phyloP scores from a whole-genome alignment of 2,797 vertebrate species.

The Sebastes oblongus region DNA sequence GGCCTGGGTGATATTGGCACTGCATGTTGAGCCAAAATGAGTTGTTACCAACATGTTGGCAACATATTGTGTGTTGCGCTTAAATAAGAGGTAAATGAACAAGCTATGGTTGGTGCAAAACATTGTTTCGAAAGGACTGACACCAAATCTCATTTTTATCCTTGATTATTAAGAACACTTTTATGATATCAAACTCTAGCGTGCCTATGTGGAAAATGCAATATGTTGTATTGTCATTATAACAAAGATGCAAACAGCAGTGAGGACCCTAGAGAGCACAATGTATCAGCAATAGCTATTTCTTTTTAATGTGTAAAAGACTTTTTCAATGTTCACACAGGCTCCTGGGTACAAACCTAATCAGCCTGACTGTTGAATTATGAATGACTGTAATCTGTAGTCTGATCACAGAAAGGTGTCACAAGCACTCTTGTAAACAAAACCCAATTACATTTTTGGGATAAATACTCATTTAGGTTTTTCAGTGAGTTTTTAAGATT shows the following conservation, averaged over 20 bases:
- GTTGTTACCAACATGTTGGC: background rate
- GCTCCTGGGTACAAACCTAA: constrained; percentile 43
- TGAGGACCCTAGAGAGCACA: background rate
- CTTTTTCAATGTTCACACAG: constrained; percentile 37
- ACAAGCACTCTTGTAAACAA: constrained; percentile 35
- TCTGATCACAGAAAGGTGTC: constrained; percentile 36
- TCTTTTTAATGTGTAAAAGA: constrained; percentile 33
- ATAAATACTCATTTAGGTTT: constrained; percentile 5
- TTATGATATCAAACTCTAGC: background rate
- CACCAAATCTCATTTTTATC: background rate
- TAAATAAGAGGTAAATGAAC: background rate
- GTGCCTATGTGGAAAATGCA: background rate
- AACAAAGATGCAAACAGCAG: background rate
- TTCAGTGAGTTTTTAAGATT: background rate
- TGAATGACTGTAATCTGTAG: constrained; percentile 48
- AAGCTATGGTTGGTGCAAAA: background rate
- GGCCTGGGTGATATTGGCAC: background rate
- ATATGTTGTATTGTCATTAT: background rate
- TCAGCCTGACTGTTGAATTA: constrained; percentile 63
- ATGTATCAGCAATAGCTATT: background rate
- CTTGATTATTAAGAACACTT: background rate
- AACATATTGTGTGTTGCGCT: background rate
- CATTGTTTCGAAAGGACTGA: background rate
- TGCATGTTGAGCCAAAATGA: background rate
- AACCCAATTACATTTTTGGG: constrained; percentile 21